phyloP scores from a whole-genome alignment of 2,113 vertebrate genomes.

The Phylloscopus whistleri region DNA sequence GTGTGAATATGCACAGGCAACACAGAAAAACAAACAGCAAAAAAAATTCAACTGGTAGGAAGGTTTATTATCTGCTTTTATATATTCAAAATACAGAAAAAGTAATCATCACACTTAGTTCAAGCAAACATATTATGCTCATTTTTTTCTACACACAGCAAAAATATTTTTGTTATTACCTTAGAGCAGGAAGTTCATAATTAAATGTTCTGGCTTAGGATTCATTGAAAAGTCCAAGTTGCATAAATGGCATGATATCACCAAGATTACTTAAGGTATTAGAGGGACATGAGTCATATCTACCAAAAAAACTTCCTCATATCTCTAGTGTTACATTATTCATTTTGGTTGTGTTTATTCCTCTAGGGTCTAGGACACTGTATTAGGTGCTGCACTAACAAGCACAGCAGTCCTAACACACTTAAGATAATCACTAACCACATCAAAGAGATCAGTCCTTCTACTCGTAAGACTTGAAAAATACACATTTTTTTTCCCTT shows the following conservation, averaged over 20 bases:
- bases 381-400: background rate
- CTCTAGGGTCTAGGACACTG: background rate
- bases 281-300: background rate
- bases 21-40: background rate
- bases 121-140: background rate
- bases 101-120: background rate
- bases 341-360: background rate
- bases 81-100: background rate
- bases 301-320: background rate
- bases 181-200: background rate
- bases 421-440: background rate
- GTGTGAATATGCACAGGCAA: background rate
- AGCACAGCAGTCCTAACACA: background rate
- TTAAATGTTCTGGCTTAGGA: background rate
- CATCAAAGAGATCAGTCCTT: background rate
- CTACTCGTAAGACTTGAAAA: background rate
- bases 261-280: background rate
- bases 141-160: background rate
- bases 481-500: background rate
- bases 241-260: background rate
- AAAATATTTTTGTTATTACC: background rate
- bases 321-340: background rate
- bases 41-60: background rate
- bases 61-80: background rate
- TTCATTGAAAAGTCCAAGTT: background rate